Conservation (phyloP, 2,888 invertebrate species). For the Papilio demoleus region DNA sequence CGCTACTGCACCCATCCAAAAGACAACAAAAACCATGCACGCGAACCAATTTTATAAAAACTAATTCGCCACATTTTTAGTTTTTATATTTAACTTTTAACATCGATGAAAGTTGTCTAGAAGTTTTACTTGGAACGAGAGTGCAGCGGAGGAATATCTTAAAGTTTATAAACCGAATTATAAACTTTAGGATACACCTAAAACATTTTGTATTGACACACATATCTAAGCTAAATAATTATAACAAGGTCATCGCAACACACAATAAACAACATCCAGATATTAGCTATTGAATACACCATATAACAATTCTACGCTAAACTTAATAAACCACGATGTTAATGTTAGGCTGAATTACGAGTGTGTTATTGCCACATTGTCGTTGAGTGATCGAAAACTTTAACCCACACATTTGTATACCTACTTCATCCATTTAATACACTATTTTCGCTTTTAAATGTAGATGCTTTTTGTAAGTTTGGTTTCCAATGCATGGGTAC, state of each 20-base stretch:
- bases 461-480: slow-evolving; percentile 83
- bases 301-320: slow-evolving; percentile 79
- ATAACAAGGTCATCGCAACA: slow-evolving; percentile 72
- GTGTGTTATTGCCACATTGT: slow-evolving; percentile 45
- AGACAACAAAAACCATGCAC: slow-evolving; percentile 67
- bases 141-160: slow-evolving; percentile 50
- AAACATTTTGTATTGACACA: slow-evolving; percentile 68
- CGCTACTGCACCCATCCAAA: slow-evolving; percentile 57
- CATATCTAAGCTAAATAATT: slow-evolving; percentile 69
- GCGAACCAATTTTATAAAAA: slow-evolving; percentile 51
- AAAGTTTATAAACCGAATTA: slow-evolving; percentile 62
- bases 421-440: slow-evolving; percentile 83
- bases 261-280: slow-evolving; percentile 81
- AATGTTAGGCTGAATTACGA: slow-evolving; percentile 44
- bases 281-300: slow-evolving; percentile 78
- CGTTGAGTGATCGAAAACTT: slow-evolving; percentile 57
- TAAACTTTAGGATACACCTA: slow-evolving; percentile 60
- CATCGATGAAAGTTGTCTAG: slow-evolving; percentile 15
- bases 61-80: slow-evolving; percentile 40
- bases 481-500: slow-evolving; percentile 83
- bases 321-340: slow-evolving; percentile 60
- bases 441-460: slow-evolving; percentile 84
- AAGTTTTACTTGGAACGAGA: slow-evolving; percentile 48
- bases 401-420: slow-evolving; percentile 60
- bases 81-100: slow-evolving; percentile 10